These are phyloP conservation scores for Papilio protenor DNA, from an alignment of 2,888 invertebrate species.

Conservation along the genomic window DNA sequence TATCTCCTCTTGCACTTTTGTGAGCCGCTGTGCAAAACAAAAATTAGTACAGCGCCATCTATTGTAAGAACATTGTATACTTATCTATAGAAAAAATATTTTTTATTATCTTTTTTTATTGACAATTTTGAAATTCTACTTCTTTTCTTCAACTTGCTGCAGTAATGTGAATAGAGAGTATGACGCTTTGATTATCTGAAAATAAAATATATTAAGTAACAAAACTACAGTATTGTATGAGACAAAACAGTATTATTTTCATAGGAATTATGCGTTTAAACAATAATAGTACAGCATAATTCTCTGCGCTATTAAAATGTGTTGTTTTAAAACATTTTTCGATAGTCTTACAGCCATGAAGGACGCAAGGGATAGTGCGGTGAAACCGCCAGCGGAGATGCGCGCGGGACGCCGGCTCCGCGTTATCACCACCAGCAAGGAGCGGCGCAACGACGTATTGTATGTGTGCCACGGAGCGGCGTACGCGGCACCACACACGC, in stretches of 20 bases:
- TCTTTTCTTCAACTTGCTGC: conserved; percentile 71
- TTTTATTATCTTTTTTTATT: too few species aligned
- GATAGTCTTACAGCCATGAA: conserved; percentile 77
- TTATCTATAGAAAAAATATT: too few species aligned
- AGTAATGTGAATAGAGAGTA: conserved; percentile 83
- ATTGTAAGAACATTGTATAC: background rate
- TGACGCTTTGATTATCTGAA: conserved; percentile 83
- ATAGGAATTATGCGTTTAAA: background rate
- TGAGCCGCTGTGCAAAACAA: conserved; percentile 50
- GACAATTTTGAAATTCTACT: conserved; percentile 25
- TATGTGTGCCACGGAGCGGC: conserved; percentile 75
- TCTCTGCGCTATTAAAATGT: background rate
- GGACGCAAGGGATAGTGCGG: conserved; percentile 77
- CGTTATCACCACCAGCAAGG: conserved; percentile 72
- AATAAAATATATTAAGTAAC: conserved; percentile 47
- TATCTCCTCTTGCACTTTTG: conserved; percentile 56
- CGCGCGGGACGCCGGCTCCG: conserved; percentile 70
- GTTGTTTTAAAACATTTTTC: background rate
- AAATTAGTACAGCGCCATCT: background rate
- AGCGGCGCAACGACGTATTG: conserved; percentile 65
- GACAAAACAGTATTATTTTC: conserved; percentile 9
- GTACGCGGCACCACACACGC: conserved; percentile 75
- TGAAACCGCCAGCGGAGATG: conserved; percentile 81
- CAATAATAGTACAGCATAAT: background rate
- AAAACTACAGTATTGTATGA: too few species aligned